Conservation (phyloP, 2,888 invertebrate genomes). For the Tachystola acroxantha region DNA sequence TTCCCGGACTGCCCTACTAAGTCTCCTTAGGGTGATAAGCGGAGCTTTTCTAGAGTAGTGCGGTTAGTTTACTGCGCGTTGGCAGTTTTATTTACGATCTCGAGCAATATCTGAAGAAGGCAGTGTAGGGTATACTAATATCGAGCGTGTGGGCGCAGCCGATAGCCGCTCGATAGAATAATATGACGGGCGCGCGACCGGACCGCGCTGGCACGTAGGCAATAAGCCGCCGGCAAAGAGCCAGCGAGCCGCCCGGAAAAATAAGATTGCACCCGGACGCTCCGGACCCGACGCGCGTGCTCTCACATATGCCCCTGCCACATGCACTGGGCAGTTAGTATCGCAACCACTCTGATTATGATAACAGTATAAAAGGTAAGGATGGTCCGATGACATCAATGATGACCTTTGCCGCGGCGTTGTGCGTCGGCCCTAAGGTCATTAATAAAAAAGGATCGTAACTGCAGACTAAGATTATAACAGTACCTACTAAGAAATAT, state of each 20-base stretch:
- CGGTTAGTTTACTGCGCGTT: conserved; percentile 35
- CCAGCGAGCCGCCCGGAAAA: conserved; percentile 63
- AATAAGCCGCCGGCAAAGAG: conserved; percentile 71
- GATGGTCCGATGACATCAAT: too few species aligned
- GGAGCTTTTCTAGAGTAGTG: conserved; percentile 28
- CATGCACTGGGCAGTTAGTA: background rate
- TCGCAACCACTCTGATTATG: too few species aligned
- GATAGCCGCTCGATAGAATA: conserved; percentile 75
- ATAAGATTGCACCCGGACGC: conserved; percentile 66
- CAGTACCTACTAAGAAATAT: too few species aligned
- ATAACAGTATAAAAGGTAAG: too few species aligned
- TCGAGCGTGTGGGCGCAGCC: conserved; percentile 61
- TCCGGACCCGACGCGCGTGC: conserved; percentile 45
- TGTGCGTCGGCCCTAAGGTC: too few species aligned
- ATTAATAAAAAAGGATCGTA: too few species aligned
- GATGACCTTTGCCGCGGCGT: too few species aligned
- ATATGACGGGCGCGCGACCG: conserved; percentile 68
- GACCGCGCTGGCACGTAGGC: conserved; percentile 69
- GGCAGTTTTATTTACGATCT: conserved; percentile 68
- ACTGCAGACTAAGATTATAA: too few species aligned
- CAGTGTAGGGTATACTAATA: conserved; percentile 69
- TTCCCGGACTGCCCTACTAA: background rate
- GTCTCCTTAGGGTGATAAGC: conserved; percentile 42
- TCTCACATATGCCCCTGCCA: conserved; percentile 19
- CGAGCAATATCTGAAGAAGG: conserved; percentile 67